Evolutionary conservation across 2,797 vertebrate genomes (phyloP).

Genomic region (Rhinoraja longicauda): DNA sequence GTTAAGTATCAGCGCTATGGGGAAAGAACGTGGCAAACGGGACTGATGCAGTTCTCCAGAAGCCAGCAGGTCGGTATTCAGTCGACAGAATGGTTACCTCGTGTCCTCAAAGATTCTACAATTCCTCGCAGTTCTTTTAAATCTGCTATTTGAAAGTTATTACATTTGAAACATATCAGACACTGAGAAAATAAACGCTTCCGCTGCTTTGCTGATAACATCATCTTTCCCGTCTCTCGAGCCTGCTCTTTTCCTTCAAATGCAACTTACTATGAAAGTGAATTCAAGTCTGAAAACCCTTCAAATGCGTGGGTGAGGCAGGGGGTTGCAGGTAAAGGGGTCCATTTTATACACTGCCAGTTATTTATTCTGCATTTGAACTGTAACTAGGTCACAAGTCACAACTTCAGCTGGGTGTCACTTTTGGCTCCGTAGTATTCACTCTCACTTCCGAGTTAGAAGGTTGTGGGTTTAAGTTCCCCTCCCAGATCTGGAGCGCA

Average conservation of each 20-base stretch:
- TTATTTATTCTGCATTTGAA: neutral
- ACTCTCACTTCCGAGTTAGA: neutral
- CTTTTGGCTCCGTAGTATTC: neutral
- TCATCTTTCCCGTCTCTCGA: neutral
- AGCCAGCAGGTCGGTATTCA: too few species aligned
- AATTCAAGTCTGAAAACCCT: too few species aligned
- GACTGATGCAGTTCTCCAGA: too few species aligned
- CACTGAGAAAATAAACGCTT: neutral
- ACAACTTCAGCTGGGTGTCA: neutral
- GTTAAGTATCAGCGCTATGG: too few species aligned
- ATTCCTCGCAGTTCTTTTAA: neutral
- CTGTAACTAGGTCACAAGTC: neutral
- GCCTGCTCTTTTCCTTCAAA: neutral
- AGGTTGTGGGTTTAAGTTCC: neutral
- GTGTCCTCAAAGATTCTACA: too few species aligned
- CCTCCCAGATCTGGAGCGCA: neutral
- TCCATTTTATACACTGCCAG: neutral
- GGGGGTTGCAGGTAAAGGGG: neutral
- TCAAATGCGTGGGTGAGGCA: neutral
- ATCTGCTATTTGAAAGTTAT: too few species aligned
- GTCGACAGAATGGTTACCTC: too few species aligned
- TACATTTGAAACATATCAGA: too few species aligned
- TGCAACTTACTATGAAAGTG: neutral
- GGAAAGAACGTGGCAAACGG: too few species aligned
- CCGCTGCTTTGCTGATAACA: neutral